These are phyloP conservation scores for Cuculus canorus DNA, from an alignment of 2,797 vertebrate genomes.

Conservation along the genomic window DNA sequence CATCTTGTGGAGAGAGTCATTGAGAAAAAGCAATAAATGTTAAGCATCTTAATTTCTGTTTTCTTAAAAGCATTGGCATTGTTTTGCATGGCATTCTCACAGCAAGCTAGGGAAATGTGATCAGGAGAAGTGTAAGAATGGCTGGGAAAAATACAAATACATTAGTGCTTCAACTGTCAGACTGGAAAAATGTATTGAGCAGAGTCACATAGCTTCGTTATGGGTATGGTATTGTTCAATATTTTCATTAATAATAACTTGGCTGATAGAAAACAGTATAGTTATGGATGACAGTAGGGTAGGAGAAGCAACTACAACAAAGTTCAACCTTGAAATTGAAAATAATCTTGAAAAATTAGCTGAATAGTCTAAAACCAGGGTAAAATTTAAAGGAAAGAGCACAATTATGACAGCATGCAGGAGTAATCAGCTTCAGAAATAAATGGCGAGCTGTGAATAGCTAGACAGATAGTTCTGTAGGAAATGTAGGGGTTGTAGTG, in stretches of 20 bases:
- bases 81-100: background rate
- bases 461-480: background rate
- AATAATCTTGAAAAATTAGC: background rate
- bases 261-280: background rate
- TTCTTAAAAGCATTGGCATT: background rate
- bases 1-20: background rate
- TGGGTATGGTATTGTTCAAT: background rate
- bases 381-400: background rate
- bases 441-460: background rate
- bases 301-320: background rate
- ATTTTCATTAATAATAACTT: background rate
- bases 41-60: background rate
- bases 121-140: background rate
- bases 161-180: background rate
- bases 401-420: background rate
- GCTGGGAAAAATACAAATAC: background rate
- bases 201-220: background rate
- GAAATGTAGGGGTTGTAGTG: background rate
- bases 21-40: background rate
- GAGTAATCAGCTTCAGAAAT: background rate
- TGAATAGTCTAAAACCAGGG: background rate
- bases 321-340: background rate
- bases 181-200: background rate
- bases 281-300: background rate
- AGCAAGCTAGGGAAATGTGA: background rate